Base-by-base conservation (phyloP, 2,888 invertebrate genomes). In the Pollenia amentaria region DNA sequence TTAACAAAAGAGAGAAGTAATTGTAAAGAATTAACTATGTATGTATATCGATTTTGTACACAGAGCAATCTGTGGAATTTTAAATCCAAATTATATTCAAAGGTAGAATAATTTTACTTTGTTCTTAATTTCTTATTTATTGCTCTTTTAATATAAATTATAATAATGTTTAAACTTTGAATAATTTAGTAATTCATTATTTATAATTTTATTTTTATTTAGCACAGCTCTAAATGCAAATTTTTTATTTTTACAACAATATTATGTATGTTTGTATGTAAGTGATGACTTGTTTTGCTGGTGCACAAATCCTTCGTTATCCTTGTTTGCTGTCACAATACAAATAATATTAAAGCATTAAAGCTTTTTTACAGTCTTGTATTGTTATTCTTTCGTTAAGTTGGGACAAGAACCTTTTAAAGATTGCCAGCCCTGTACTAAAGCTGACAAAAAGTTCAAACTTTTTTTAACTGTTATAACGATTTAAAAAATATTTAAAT, bases 201-300 rank as follows among this genome's bases (percentile, higher is more conserved):
- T 42, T 40, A 29, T 29, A 12, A 16, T 40, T 53, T 51, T 70
- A 48, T 69, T 51, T 69, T 46, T 69, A 79, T 79, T 84, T 62
- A 79, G 73, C 78, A 75, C 75, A 79, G 55, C 55, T 70, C 69
- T 79, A 79, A 79, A 79, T 69, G 67, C 84, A 62, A 44, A 14
- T 57, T 73, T 81, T 81, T 65, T 53, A 55, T 69, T 79, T 79
- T 18, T 79, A 42, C 48, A 65, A 72, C 57, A 78, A 72, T 70
- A 40, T 67, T 46, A 51, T 55, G 65, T 57, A 48, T 57, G 51
- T 73, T 72, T 79, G 40, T 70, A 69, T 60, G 73, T 62, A 64
- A 75, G 40, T 84, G 69, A 75, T 75, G 75, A 73, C 69, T 69
- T 84, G 53, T 77, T 77, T 53, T 70, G 69, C 51, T 69, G 62